phyloP scores from a whole-genome alignment of 2,888 invertebrate genomes.

The Leptothorax acervorum region DNA sequence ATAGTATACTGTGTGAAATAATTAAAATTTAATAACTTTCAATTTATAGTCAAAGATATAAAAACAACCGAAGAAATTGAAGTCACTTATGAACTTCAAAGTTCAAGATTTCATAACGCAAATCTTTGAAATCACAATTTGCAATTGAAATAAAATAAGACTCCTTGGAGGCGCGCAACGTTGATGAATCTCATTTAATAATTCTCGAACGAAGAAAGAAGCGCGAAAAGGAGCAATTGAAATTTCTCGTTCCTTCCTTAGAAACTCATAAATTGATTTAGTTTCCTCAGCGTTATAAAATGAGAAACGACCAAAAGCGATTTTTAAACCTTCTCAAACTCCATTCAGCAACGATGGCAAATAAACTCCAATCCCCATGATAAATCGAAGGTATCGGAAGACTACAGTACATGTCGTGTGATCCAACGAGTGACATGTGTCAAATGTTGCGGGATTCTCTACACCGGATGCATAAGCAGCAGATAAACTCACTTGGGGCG shows the following conservation, averaged over 20 bases:
- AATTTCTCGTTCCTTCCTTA: background rate
- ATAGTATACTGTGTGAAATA: background rate
- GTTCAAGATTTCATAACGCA: background rate
- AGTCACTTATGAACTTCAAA: background rate
- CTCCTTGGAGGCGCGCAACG: background rate
- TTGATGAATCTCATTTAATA: background rate
- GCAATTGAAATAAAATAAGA: background rate
- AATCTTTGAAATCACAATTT: background rate
- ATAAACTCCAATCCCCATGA: background rate
- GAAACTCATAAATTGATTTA: background rate
- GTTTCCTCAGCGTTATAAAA: background rate
- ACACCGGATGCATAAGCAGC: constrained; percentile 29
- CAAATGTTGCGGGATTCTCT: constrained; percentile 5
- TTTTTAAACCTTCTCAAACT: background rate
- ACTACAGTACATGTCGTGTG: background rate
- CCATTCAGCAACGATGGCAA: background rate
- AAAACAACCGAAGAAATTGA: background rate
- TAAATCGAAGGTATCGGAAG: background rate
- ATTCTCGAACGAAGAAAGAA: background rate
- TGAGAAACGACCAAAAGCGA: background rate
- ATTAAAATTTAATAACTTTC: background rate
- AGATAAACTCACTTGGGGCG: constrained; percentile 84
- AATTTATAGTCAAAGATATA: background rate
- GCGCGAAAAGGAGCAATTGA: background rate
- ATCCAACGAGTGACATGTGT: background rate